These are phyloP conservation scores for Gymnocheta viridis DNA, from an alignment of 2,888 invertebrate genomes.

Conservation along the genomic window DNA sequence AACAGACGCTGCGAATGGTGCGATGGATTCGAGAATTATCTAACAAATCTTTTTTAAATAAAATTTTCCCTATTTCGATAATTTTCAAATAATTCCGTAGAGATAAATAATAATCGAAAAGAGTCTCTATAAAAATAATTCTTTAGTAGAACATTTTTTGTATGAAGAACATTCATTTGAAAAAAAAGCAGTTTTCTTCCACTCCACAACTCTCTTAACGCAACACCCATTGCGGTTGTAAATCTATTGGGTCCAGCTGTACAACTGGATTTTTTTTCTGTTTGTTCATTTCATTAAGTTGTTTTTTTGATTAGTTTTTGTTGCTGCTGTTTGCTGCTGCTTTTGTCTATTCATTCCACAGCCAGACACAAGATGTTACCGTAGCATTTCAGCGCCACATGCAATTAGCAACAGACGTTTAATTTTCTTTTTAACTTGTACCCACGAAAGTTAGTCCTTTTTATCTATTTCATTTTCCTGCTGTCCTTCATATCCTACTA, in stretches of 20 bases:
- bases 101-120: too few relatives aligned
- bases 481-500: background rate
- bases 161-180: too few relatives aligned
- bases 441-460: constrained; percentile 53
- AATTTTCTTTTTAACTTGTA: constrained; percentile 62
- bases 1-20: too few relatives aligned
- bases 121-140: too few relatives aligned
- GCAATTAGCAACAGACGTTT: constrained; percentile 68
- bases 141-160: too few relatives aligned
- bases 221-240: background rate
- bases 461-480: background rate
- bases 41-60: too few relatives aligned
- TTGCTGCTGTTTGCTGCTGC: constrained; percentile 17
- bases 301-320: too few relatives aligned
- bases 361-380: constrained; percentile 54
- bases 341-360: constrained; percentile 26
- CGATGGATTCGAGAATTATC: too few relatives aligned
- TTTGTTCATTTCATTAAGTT: constrained; percentile 1
- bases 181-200: too few relatives aligned
- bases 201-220: background rate
- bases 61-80: too few relatives aligned
- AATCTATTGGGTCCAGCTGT: constrained; percentile 46
- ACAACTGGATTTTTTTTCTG: background rate
- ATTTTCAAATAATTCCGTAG: too few relatives aligned
- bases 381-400: constrained; percentile 62